phyloP scores from a whole-genome alignment of 2,888 invertebrate species.

The Muscina levida region DNA sequence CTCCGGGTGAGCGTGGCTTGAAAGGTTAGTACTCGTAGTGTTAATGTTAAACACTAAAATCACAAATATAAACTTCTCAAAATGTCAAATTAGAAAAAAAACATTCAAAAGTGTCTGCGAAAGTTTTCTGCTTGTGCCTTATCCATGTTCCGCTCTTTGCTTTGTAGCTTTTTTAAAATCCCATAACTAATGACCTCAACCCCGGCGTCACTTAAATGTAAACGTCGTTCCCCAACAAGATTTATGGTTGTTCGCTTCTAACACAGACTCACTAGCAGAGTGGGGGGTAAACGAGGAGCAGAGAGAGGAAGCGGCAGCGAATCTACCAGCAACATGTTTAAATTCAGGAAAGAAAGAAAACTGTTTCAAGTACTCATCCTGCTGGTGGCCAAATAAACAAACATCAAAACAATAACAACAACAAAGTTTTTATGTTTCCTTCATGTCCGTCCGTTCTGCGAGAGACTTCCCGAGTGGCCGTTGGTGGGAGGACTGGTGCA shows the following conservation, averaged over 20 bases:
- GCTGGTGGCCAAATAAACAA: constrained; percentile 10
- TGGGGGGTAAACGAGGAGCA: neutral
- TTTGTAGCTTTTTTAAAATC: constrained; percentile 34
- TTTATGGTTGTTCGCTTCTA: constrained; percentile 37
- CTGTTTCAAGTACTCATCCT: constrained; percentile 2
- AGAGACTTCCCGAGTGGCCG: neutral
- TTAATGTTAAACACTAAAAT: neutral
- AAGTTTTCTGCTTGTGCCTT: neutral
- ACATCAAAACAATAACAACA: constrained; percentile 20
- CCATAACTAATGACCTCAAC: constrained; percentile 47
- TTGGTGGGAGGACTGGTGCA: constrained; percentile 5
- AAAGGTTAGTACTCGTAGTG: constrained; percentile 84
- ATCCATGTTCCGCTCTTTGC: neutral
- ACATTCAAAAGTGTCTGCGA: constrained; percentile 35
- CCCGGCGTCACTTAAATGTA: constrained; percentile 36
- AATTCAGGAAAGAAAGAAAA: constrained; percentile 3
- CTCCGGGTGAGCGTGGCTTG: constrained; percentile 84
- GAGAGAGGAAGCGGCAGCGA: neutral
- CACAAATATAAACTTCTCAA: neutral
- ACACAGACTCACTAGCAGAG: neutral
- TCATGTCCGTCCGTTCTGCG: neutral
- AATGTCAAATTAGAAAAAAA: too few species aligned
- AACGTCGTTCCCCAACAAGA: constrained; percentile 10
- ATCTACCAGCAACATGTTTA: constrained; percentile 10
- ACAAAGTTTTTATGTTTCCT: constrained; percentile 31